Base-by-base conservation (phyloP, 2,113 vertebrate species). In the Equus przewalskii region DNA sequence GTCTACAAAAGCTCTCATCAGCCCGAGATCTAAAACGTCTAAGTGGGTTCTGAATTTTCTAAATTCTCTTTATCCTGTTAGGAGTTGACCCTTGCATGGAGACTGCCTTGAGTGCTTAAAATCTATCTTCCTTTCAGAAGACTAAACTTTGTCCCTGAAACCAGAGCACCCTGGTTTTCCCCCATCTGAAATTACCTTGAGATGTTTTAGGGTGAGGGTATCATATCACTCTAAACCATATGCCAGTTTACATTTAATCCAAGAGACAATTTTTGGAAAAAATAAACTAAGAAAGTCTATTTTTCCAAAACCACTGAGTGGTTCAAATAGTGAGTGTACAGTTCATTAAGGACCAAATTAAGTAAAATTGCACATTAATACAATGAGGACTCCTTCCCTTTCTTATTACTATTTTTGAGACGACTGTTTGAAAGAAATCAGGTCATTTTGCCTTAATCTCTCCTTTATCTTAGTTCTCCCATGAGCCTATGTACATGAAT, bases 31-130 rank as follows among this genome's bases (percentile, higher is more conserved):
- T 62, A 72, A 96, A 46, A 56, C 54, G 46, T 76, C 19, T 75
- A 88, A 72, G 36, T 70, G 41, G 4, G 19, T 65, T 92, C 49
- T 76, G 16, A 70, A 85, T 95, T 95, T 92, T 88, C 58, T 67
- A 88, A 86, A 92, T 84, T 94, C 70, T 92, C 14, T 13, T 65
- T 89, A 96, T 79, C 56, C 46, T 89, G 6, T 67, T 69, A 95
- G 70, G 14, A 76, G 44, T 33, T 67, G 64, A 76, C 12, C 46
- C 44, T 46, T 60, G 36, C 30, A 56, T 56, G 46, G 28, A 84
- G 58, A 56, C 36, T 80, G 12, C 22, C n/a, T 72, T 86, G 10
- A 54, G 4, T 84, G 16, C 11, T 84, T 95, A 62, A 76, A 83
- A 67, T 54, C 10, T 36, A 22, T 56, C 10, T 86, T 93, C 18